Base-by-base conservation (phyloP, 2,113 vertebrate genomes). In the Nibea coibor region DNA sequence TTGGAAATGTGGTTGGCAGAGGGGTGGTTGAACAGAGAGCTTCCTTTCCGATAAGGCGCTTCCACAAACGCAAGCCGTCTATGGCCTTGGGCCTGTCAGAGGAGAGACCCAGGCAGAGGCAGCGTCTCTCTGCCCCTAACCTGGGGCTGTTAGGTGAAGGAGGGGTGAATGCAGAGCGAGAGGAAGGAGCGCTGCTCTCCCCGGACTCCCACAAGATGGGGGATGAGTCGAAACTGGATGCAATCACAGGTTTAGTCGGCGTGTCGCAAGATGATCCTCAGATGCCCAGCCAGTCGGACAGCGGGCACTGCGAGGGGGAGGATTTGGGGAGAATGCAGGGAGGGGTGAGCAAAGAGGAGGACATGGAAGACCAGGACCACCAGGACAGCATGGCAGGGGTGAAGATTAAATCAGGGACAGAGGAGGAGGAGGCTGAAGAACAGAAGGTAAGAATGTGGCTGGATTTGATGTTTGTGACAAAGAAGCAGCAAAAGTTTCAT, bases 281-380 rank as follows among this genome's bases (percentile, higher is more conserved):
- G 82, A 95, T 98, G 93, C 97, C 98, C 19, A 99, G 97, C 86
- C 98, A 99, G 85, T 99, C 98, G 0, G 98, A 99, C 79, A 95
- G 96, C 1, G 94, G 96, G 0, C 91, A 93, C 50, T 95, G 91
- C 56, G 91, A 83, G 48, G 83, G 69, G 22, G 93, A 88, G 43
- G 81, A 88, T 77, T 59, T 85, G 2, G 82, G 86, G 51, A 80
- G 90, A 68, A 68, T 89, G 71, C 87, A 88, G 4, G 91, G 90
- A 56, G 91, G 92, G 26, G 92, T 95, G 73, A 86, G 58, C 22
- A 93, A 95, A 68, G 93, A 93, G 84, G 93, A 95, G 80, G 94
- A 94, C 74, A 81, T 91, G 26, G 91, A 91, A 17, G 88, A 92
- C 0, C 82, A 85, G 56, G 90, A 95, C 63, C 96, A 93, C 51